A percentile compares a stretch with the other conserved stretches of the same genome.
phyloP scores from a whole-genome alignment of 2,888 invertebrate species.

The Melolontha melolontha region DNA sequence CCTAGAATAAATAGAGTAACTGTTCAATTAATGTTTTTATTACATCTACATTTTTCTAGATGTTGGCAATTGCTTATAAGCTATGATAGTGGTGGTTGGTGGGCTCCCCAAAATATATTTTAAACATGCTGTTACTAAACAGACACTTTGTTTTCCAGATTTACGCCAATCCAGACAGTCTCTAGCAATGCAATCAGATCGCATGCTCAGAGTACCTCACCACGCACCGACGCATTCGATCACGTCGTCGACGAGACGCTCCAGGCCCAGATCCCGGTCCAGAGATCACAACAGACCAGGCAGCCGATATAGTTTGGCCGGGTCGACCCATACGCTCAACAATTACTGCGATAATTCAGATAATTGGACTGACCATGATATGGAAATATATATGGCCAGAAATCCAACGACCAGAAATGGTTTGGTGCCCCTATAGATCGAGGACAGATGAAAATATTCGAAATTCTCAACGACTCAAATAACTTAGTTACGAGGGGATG shows the following conservation, averaged over 20 bases:
- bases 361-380: constrained; percentile 95
- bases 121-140: neutral
- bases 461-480: constrained; percentile 1
- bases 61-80: too few species aligned
- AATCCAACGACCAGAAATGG: constrained; percentile 90
- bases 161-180: constrained; percentile 89
- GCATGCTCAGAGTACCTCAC: constrained; percentile 79
- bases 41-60: too few species aligned
- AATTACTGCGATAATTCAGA: constrained; percentile 91
- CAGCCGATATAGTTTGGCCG: constrained; percentile 82
- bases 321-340: constrained; percentile 84
- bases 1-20: too few species aligned
- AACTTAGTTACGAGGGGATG: neutral
- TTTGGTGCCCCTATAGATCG: constrained; percentile 78
- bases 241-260: constrained; percentile 68
- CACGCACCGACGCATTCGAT: constrained; percentile 69
- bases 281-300: constrained; percentile 80
- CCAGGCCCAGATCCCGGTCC: constrained; percentile 76
- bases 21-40: too few species aligned
- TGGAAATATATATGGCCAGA: constrained; percentile 95
- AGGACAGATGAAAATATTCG: neutral
- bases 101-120: too few species aligned
- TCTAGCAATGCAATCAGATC: constrained; percentile 83
- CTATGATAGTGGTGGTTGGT: too few species aligned
- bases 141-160: constrained; percentile 69